Evolutionary conservation across 1,140 invertebrate genomes (phyloP).

Genomic region (Heliconius hewitsoni): DNA sequence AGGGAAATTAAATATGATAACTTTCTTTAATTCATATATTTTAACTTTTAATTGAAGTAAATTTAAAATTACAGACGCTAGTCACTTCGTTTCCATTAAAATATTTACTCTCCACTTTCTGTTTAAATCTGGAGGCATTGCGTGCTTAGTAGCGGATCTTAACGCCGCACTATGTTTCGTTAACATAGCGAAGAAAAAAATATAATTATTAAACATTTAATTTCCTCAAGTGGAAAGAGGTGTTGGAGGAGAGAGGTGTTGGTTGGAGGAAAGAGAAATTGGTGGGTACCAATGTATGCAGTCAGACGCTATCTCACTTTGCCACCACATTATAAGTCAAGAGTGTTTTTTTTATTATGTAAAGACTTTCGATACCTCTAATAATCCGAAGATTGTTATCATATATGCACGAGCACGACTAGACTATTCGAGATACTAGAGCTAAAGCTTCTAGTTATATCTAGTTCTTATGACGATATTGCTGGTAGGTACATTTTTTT

Average conservation of each 20-base stretch:
- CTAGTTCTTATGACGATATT: background rate
- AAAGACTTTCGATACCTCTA: constrained; percentile 6
- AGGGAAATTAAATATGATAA: background rate
- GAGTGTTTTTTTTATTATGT: background rate
- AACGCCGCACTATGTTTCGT: no score
- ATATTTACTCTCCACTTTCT: no score
- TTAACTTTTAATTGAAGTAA: background rate
- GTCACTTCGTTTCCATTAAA: no score
- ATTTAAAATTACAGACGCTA: background rate
- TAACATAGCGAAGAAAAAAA: no score
- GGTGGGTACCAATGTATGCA: background rate
- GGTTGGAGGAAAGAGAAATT: no score
- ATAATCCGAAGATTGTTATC: background rate
- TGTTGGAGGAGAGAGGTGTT: no score
- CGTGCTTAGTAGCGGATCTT: no score
- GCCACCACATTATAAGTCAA: background rate
- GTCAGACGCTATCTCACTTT: no score
- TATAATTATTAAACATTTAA: no score
- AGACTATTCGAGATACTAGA: no score
- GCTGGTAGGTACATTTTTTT: background rate
- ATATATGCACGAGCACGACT: background rate
- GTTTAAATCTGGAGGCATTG: no score
- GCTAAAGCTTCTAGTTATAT: background rate
- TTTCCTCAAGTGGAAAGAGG: background rate
- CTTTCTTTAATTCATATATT: background rate